These are phyloP conservation scores for Dynastes tityus DNA, from an alignment of 2,888 invertebrate species.

Conservation along the genomic window DNA sequence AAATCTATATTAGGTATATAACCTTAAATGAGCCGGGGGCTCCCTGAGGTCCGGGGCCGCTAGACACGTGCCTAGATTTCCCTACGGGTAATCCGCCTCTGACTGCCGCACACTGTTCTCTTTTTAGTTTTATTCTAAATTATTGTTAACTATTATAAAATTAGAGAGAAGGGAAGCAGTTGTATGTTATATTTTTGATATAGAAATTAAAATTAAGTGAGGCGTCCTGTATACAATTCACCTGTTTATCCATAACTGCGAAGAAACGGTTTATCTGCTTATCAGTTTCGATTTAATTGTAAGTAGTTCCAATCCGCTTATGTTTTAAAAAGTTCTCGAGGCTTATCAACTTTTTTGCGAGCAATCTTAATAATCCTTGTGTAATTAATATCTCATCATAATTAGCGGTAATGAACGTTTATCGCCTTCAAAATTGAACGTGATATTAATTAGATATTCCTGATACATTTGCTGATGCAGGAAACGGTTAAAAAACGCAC, in stretches of 20 bases:
- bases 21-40: no score
- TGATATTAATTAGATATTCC: conserved; percentile 2
- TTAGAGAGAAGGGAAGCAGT: no score
- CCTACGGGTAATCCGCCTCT: no score
- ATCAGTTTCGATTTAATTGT: background rate
- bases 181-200: no score
- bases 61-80: no score
- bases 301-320: background rate
- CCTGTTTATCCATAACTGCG: background rate
- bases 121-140: no score
- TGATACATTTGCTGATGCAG: conserved; percentile 14
- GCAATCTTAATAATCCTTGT: background rate
- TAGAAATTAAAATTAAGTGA: background rate
- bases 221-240: background rate
- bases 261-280: background rate
- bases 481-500: conserved; percentile 26
- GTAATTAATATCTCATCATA: background rate
- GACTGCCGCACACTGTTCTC: no score
- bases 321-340: background rate
- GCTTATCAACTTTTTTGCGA: background rate
- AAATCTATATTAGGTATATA: no score
- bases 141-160: no score
- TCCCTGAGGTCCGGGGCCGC: no score
- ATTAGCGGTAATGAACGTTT: background rate
- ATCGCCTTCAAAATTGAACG: conserved; percentile 4